Evolutionary conservation across 1,140 invertebrate genomes (phyloP).

Genomic region (Tenebrio molitor): DNA sequence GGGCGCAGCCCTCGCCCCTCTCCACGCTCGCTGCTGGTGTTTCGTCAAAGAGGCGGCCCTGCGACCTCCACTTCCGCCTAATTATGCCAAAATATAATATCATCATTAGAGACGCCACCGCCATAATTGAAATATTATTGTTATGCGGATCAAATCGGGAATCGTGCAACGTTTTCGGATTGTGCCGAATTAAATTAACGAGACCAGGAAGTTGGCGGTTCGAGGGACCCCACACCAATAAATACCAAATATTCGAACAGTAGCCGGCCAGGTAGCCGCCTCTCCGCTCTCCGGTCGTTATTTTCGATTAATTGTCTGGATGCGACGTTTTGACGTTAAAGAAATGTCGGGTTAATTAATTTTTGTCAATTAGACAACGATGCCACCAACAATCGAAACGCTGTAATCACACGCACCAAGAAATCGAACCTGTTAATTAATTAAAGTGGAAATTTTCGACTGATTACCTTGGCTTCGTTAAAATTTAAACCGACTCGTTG

Average conservation of each 20-base stretch:
- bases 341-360: constrained; percentile 46
- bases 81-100: constrained; percentile 34
- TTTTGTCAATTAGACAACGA: constrained; percentile 22
- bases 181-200: constrained; percentile 24
- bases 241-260: constrained; percentile 40
- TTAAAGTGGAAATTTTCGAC: constrained; percentile 15
- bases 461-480: constrained; percentile 12
- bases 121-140: constrained; percentile 33
- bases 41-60: constrained; percentile 23
- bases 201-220: constrained; percentile 24
- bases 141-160: constrained; percentile 25
- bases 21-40: constrained; percentile 29
- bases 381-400: background rate
- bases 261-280: constrained; percentile 40
- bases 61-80: constrained; percentile 27
- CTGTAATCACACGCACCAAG: constrained; percentile 1
- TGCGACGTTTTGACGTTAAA: constrained; percentile 42
- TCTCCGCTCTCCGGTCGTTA: constrained; percentile 16
- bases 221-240: constrained; percentile 40
- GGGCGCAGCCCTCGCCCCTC: constrained; percentile 23
- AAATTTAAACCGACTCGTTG: constrained; percentile 26
- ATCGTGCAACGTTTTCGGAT: constrained; percentile 29
- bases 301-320: constrained; percentile 43
- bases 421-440: constrained; percentile 5
- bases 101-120: constrained; percentile 18